Percentiles rank a stretch among this genome's conserved stretches.
These are phyloP conservation scores for Melitaea cinxia DNA, from an alignment of 1,140 invertebrate species.

Conservation along the genomic window DNA sequence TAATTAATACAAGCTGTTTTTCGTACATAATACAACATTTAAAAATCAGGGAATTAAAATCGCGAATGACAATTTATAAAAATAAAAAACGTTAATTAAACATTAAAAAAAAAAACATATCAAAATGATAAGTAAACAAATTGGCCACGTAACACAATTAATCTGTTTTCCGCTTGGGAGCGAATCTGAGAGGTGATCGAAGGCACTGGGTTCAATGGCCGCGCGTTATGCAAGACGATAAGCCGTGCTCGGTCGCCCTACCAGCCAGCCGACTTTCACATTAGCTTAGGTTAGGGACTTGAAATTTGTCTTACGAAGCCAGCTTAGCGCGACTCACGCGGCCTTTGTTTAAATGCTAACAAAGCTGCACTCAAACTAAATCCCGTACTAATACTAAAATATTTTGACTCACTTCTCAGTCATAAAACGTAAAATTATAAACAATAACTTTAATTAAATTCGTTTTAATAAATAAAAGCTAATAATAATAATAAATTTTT, in stretches of 20 bases:
- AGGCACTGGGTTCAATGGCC: conserved; percentile 37
- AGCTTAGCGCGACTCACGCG: neutral
- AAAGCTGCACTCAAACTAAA: too few species aligned
- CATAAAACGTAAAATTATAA: too few species aligned
- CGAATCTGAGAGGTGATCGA: conserved; percentile 28
- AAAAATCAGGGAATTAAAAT: too few species aligned
- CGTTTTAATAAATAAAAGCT: too few species aligned
- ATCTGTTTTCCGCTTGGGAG: conserved; percentile 28
- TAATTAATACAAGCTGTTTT: too few species aligned
- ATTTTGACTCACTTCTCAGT: too few species aligned
- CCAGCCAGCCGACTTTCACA: conserved; percentile 40
- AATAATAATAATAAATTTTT: too few species aligned
- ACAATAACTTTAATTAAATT: too few species aligned
- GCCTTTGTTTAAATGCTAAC: neutral
- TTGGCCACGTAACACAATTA: conserved; percentile 8
- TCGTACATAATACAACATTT: too few species aligned
- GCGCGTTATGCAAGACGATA: conserved; percentile 45
- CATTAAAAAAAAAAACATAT: neutral
- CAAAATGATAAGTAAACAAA: conserved; percentile 1
- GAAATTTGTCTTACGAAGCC: conserved; percentile 20
- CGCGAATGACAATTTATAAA: too few species aligned
- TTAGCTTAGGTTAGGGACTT: conserved; percentile 47
- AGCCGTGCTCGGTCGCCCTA: conserved; percentile 28
- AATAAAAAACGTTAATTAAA: neutral
- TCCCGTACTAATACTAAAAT: too few species aligned